Conservation (phyloP, 1,140 invertebrate species). For the Drosophila erecta region DNA sequence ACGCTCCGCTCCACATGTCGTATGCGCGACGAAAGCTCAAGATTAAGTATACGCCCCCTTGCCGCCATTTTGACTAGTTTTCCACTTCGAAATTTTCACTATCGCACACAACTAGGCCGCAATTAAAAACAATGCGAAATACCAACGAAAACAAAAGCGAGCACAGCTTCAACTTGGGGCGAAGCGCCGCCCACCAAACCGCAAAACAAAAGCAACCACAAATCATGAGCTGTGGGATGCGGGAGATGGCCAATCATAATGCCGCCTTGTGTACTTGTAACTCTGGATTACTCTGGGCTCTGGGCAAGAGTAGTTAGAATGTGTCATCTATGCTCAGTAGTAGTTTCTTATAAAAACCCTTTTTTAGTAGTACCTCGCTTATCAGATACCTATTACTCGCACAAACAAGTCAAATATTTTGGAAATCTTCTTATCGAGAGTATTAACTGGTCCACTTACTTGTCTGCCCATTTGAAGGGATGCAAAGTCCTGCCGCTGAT, state of each 20-base stretch:
- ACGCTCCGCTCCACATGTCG: slow-evolving; percentile 28
- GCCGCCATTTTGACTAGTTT: slow-evolving; percentile 44
- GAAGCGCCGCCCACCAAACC: slow-evolving; percentile 68
- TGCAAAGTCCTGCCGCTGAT: slow-evolving; percentile 18
- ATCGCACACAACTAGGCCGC: slow-evolving; percentile 15
- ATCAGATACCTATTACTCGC: no score
- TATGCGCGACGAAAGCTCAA: slow-evolving; percentile 31
- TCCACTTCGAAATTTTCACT: slow-evolving; percentile 8
- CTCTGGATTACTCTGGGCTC: neutral
- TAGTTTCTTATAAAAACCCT: no score
- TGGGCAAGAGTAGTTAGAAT: no score
- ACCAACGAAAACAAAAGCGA: slow-evolving; percentile 8
- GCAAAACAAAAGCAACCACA: slow-evolving; percentile 67
- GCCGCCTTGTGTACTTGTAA: neutral
- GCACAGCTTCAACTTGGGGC: slow-evolving; percentile 34
- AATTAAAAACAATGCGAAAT: slow-evolving; percentile 39
- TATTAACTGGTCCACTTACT: neutral
- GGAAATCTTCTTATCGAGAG: no score
- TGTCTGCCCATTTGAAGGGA: slow-evolving; percentile 3
- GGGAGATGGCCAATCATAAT: slow-evolving; percentile 23
- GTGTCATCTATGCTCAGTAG: no score
- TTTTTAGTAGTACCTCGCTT: no score
- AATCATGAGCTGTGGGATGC: slow-evolving; percentile 47
- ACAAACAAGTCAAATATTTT: no score
- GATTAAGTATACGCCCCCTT: slow-evolving; percentile 45